Evolutionary conservation across 2,888 invertebrate species (phyloP), one percentile per base, ranked within the genome.

Genomic region (Thera obeliscata): DNA sequence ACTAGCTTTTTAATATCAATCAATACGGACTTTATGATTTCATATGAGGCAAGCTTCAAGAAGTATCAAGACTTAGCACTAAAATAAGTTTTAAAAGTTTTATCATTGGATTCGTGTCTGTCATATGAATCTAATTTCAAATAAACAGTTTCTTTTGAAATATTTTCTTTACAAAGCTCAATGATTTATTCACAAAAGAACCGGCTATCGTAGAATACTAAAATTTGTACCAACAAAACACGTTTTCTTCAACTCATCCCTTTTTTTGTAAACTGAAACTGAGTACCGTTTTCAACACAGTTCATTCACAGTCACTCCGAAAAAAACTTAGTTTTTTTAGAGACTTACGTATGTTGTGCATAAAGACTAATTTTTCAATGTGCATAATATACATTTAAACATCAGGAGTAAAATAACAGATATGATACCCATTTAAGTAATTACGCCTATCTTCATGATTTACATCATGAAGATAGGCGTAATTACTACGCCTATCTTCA

Each of bases 121-220:
- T 22, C 2, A 43, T n/a, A n/a, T 2, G 43, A 43, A 0, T 9
- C 2, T n/a, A n/a, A n/a, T n/a, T n/a, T n/a, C n/a, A n/a, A n/a
- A n/a, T n/a, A 63, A 57, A 41, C 59, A 22, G 54, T 46, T 12
- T 43, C 74, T 73, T 82, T 80, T 78, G 80, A 81, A 85, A 80
- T 82, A 81, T 78, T 74, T 73, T 78, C 75, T 70, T 72, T 77
- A 52, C 69, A 69, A 72, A 66, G 70, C 69, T 68, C 70, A 74
- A 82, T 85, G 80, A 83, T 81, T 86, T 83, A 87, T 87, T 86
- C 84, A 84, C 67, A 67, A 65, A 63, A 64, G 70, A 70, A 73
- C 74, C 67, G 66, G 75, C 67, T 73, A 70, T 72, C 65, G 63
- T 72, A 70, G 74, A 80, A 80, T 79, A 81, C 76, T 74, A 77